A percentile compares a stretch with the other conserved stretches of the same genome.
phyloP scores from a whole-genome alignment of 2,888 invertebrate species.

The Drosophila phalerata region DNA sequence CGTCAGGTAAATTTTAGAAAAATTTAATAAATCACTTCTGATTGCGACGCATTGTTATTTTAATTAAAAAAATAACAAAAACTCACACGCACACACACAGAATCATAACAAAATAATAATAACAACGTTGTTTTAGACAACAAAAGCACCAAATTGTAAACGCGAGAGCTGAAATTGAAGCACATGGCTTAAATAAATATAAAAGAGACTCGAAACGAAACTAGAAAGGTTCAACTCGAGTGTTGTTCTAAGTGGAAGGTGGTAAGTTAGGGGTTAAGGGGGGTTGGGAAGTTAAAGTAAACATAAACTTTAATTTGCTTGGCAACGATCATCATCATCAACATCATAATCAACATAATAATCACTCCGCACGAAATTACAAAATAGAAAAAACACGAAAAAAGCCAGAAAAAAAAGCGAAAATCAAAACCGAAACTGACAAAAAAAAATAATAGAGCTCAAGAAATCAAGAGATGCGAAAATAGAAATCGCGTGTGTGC shows the following conservation, averaged over 20 bases:
- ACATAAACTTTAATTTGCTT: slow-evolving; percentile 66
- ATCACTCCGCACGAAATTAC: slow-evolving; percentile 46
- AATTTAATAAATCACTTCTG: slow-evolving; percentile 74
- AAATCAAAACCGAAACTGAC: slow-evolving; percentile 24
- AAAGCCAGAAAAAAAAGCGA: slow-evolving; percentile 12
- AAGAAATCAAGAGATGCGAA: slow-evolving; percentile 28
- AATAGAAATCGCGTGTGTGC: slow-evolving; percentile 67
- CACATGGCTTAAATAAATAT: slow-evolving; percentile 69
- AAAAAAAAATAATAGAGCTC: slow-evolving; percentile 20
- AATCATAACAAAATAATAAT: slow-evolving; percentile 41
- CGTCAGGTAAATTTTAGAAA: slow-evolving; percentile 47
- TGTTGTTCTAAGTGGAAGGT: neutral
- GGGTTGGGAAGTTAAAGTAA: slow-evolving; percentile 54
- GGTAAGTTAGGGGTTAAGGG: neutral
- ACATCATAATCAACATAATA: slow-evolving; percentile 65
- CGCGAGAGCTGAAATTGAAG: slow-evolving; percentile 42
- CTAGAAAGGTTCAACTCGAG: slow-evolving; percentile 16
- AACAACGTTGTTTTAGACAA: slow-evolving; percentile 48
- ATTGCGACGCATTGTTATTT: slow-evolving; percentile 75
- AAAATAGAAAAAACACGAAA: slow-evolving; percentile 14
- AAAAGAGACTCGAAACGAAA: slow-evolving; percentile 11
- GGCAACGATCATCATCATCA: slow-evolving; percentile 60
- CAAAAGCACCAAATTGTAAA: slow-evolving; percentile 56
- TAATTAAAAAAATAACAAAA: slow-evolving; percentile 61
- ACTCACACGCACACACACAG: slow-evolving; percentile 11